A percentile compares a stretch with the other conserved stretches of the same genome.
Conservation (phyloP, 1,140 invertebrate genomes). For the Thrips palmi region DNA sequence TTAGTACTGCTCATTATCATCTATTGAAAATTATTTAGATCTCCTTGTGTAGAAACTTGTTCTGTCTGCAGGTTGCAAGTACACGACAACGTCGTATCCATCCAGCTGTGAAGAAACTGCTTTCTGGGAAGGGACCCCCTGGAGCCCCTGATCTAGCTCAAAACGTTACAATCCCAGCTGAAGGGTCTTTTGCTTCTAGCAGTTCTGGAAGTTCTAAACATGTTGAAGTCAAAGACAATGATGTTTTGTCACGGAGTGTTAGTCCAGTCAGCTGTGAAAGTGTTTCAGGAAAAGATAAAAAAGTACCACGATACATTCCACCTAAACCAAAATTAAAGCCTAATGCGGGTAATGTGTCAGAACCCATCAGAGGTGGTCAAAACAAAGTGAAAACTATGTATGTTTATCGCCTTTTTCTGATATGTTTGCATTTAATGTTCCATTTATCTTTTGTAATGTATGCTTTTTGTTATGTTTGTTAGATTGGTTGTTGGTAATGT, state of each 20-base stretch:
- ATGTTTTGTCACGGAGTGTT: background rate
- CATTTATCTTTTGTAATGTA: background rate
- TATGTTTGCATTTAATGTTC: conserved; percentile 18
- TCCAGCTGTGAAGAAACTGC: conserved; percentile 46
- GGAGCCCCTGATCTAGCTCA: conserved; percentile 12
- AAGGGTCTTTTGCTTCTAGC: conserved; percentile 8
- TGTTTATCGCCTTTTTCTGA: conserved; percentile 9
- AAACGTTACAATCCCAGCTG: conserved; percentile 13
- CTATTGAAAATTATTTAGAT: conserved; percentile 20
- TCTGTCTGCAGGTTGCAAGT: too few relatives aligned
- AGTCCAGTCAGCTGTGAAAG: conserved; percentile 1
- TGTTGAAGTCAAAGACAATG: conserved; percentile 2
- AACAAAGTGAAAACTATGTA: conserved; percentile 20
- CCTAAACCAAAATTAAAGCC: conserved; percentile 21
- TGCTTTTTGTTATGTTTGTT: conserved; percentile 11
- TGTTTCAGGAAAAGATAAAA: conserved; percentile 13
- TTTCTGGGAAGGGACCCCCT: conserved; percentile 26
- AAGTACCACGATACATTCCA: conserved; percentile 25
- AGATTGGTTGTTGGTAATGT: conserved; percentile 60
- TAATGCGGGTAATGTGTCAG: conserved; percentile 24
- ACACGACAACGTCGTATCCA: conserved; percentile 52
- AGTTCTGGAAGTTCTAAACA: conserved; percentile 2
- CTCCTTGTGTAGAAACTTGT: too few relatives aligned
- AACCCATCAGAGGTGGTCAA: conserved; percentile 16
- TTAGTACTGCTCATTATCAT: conserved; percentile 16